A percentile compares a stretch with the other conserved stretches of the same genome.
phyloP scores from a whole-genome alignment of 2,797 vertebrate genomes.

The Ambastaia sidthimunki region DNA sequence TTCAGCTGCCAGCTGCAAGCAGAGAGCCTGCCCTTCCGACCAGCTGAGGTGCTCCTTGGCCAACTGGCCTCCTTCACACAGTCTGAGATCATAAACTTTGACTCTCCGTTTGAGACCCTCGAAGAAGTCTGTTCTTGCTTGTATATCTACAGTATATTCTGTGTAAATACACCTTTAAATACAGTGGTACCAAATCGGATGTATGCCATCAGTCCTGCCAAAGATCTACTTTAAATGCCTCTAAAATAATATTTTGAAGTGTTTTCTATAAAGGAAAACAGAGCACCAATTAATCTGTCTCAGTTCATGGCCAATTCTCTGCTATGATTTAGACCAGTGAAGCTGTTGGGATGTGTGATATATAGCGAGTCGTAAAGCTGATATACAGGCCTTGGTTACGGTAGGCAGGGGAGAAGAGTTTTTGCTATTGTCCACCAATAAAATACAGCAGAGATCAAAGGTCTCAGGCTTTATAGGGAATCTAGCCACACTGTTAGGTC shows the following conservation, averaged over 20 bases:
- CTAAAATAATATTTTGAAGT: slow-evolving; percentile 53
- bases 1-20: slow-evolving; percentile 52
- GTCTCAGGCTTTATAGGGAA: slow-evolving; percentile 39
- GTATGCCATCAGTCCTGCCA: slow-evolving; percentile 31
- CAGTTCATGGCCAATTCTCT: slow-evolving; percentile 48
- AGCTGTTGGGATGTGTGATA: slow-evolving; percentile 47
- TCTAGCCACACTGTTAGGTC: slow-evolving; percentile 16
- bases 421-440: slow-evolving; percentile 49
- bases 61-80: slow-evolving; percentile 42
- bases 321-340: slow-evolving; percentile 44
- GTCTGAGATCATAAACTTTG: neutral
- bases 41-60: slow-evolving; percentile 27
- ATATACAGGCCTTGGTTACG: slow-evolving; percentile 49
- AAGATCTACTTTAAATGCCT: slow-evolving; percentile 36
- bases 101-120: slow-evolving; percentile 13
- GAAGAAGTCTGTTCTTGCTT: neutral
- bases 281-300: slow-evolving; percentile 53
- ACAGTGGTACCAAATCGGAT: neutral
- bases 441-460: slow-evolving; percentile 46
- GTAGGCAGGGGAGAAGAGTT: slow-evolving; percentile 43
- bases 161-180: neutral
- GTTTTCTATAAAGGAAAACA: slow-evolving; percentile 54
- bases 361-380: slow-evolving; percentile 55
- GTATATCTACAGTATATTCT: neutral
- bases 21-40: slow-evolving; percentile 32